Evolutionary conservation across 2,797 vertebrate genomes (phyloP).

Genomic region (Fistularia tabacaria): DNA sequence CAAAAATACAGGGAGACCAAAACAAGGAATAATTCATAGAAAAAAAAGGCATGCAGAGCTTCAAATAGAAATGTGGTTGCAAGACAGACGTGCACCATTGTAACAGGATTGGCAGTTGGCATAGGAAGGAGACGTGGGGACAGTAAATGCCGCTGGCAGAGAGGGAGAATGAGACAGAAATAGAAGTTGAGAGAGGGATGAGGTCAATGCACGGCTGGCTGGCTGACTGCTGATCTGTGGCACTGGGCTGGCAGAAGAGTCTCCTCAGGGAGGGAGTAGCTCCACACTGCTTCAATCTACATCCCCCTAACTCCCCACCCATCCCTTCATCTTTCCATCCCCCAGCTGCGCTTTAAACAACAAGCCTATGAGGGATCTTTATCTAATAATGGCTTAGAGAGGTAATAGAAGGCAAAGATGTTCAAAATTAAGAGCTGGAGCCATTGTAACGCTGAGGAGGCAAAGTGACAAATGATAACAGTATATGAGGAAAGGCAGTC

Average conservation of each 20-base stretch:
- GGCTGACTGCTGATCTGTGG: slow-evolving; percentile 76
- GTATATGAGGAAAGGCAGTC: background rate
- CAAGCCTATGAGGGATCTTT: slow-evolving; percentile 26
- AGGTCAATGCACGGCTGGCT: slow-evolving; percentile 71
- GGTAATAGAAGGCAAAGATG: slow-evolving; percentile 25
- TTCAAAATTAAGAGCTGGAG: slow-evolving; percentile 4
- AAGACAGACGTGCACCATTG: slow-evolving; percentile 68
- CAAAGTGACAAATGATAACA: slow-evolving; percentile 1
- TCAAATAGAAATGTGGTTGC: slow-evolving; percentile 36
- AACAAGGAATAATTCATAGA: slow-evolving; percentile 39
- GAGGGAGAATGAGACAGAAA: slow-evolving; percentile 49
- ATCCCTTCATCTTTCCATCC: slow-evolving; percentile 42
- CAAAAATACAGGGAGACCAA: slow-evolving; percentile 39
- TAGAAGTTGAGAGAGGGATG: slow-evolving; percentile 52
- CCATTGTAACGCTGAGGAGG: background rate
- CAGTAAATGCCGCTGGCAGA: slow-evolving; percentile 66
- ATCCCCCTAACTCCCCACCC: slow-evolving; percentile 32
- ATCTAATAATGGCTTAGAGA: slow-evolving; percentile 27
- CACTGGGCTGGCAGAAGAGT: slow-evolving; percentile 68
- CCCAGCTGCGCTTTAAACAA: slow-evolving; percentile 42
- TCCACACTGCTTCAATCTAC: slow-evolving; percentile 47
- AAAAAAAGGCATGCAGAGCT: slow-evolving; percentile 35
- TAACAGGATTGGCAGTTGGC: slow-evolving; percentile 67
- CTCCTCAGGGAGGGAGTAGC: slow-evolving; percentile 60
- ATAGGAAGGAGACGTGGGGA: slow-evolving; percentile 69